Percentiles rank a stretch among this genome's conserved stretches.
phyloP scores from a whole-genome alignment of 2,797 vertebrate species.

The Chelon labrosus region DNA sequence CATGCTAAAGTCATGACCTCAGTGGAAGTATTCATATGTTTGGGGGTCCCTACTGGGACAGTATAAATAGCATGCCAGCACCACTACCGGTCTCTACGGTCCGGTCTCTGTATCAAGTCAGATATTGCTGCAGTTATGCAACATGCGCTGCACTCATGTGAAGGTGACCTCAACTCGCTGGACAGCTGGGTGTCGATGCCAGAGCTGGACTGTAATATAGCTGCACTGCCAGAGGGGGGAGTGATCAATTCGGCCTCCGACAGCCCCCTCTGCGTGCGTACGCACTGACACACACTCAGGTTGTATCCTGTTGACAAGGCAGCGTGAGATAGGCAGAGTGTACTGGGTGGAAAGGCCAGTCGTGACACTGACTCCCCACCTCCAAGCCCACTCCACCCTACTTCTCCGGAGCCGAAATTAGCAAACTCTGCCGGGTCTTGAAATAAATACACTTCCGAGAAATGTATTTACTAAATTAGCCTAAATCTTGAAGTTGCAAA shows the following conservation, averaged over 20 bases:
- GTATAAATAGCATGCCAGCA: no score
- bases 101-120: neutral
- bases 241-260: constrained; percentile 52
- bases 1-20: neutral
- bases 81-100: neutral
- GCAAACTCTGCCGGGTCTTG: neutral
- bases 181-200: constrained; percentile 21
- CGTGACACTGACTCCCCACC: constrained; percentile 14
- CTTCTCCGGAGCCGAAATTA: neutral
- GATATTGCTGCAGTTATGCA: constrained; percentile 28
- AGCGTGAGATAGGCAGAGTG: constrained; percentile 44
- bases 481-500: no score
- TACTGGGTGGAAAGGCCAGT: constrained; percentile 25
- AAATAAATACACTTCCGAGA: no score
- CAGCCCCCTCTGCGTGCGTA: neutral
- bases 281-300: neutral
- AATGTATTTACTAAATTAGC: no score
- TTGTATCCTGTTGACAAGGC: constrained; percentile 77
- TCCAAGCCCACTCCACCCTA: neutral
- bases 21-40: neutral
- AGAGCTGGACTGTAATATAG: constrained; percentile 47
- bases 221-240: constrained; percentile 67
- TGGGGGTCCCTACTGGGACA: neutral
- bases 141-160: constrained; percentile 17
- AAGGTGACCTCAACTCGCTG: constrained; percentile 70